Evolutionary conservation across 2,888 invertebrate species (phyloP), one percentile per base, ranked within the genome.

Genomic region (Orgyia antiqua): DNA sequence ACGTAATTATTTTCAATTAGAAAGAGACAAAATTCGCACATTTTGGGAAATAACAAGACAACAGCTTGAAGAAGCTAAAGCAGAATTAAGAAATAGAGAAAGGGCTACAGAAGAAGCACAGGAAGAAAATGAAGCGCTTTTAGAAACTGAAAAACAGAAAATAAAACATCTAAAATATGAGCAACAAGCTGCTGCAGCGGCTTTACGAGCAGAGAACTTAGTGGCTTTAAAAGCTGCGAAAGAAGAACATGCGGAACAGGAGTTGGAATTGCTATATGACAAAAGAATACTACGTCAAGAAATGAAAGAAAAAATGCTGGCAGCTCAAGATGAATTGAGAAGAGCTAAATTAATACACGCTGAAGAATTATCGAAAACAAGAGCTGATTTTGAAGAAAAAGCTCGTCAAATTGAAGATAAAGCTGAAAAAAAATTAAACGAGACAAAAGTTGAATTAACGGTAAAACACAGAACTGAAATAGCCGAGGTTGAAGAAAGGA

Each of bases 21-120:
- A 98, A 82, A 88, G 98, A 50, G 98, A 98, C 70, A 97, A 97
- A 79, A 88, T 98, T 9, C 90, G 96, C 49, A 95, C 95, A 2
- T 97, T 97, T 69, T 98, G 98, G 98, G 97, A 98, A 76, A 96
- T 98, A 31, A 94, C 97, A 0, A 90, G 95, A 47, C 92, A 94
- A 53, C 95, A 98, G 65, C 78, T 97, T 23, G 95, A 97, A 60
- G 95, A 96, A 80, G 90, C 91, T 7, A 91, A 92, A 63, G 93
- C 94, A 3, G 88, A 89, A 55, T 65, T 92, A 8, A 83, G 92
- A 84, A 84, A 88, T 10, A 82, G 76, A 45, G 88, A 97, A 65
- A 88, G 95, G 49, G 95, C 96, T 47, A 93, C 96, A 49, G 96
- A 97, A 77, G 94, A 96, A 73, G 88, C 93, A 0, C 91, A 93